phyloP scores from a whole-genome alignment of 2,888 invertebrate genomes.

The Mesochorus sp. region DNA sequence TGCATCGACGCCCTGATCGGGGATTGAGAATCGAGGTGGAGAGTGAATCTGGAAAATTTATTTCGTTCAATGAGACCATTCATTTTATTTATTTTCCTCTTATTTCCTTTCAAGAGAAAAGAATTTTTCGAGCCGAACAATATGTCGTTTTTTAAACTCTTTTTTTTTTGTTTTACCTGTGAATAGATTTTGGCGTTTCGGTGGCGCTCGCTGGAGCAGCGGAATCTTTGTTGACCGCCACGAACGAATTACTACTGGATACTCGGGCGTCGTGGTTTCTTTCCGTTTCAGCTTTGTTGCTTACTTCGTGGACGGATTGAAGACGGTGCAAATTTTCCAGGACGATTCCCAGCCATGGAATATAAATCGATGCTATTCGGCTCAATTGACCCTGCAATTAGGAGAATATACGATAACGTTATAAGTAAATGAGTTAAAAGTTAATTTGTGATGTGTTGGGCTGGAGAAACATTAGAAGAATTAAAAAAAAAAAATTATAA shows the following conservation, averaged over 20 bases:
- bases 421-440: neutral
- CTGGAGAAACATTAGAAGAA: neutral
- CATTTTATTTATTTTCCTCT: neutral
- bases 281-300: conserved; percentile 77
- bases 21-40: conserved; percentile 89
- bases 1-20: conserved; percentile 88
- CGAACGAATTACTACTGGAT: conserved; percentile 85
- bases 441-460: too few relatives aligned
- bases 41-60: conserved; percentile 85
- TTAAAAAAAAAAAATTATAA: neutral
- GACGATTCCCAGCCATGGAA: conserved; percentile 94
- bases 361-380: conserved; percentile 94
- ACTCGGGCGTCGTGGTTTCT: conserved; percentile 83
- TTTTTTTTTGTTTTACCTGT: conserved; percentile 68
- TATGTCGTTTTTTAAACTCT: neutral
- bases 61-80: too few relatives aligned
- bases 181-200: conserved; percentile 77
- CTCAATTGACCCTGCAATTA: conserved; percentile 88
- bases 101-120: too few relatives aligned
- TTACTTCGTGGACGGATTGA: conserved; percentile 76
- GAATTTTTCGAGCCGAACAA: too few relatives aligned
- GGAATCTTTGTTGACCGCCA: conserved; percentile 84
- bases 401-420: too few relatives aligned
- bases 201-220: conserved; percentile 76
- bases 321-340: conserved; percentile 93